Evolutionary conservation across 2,888 invertebrate species (phyloP), one percentile per base, ranked within the genome.

Genomic region (Hipparchia sbordonii): DNA sequence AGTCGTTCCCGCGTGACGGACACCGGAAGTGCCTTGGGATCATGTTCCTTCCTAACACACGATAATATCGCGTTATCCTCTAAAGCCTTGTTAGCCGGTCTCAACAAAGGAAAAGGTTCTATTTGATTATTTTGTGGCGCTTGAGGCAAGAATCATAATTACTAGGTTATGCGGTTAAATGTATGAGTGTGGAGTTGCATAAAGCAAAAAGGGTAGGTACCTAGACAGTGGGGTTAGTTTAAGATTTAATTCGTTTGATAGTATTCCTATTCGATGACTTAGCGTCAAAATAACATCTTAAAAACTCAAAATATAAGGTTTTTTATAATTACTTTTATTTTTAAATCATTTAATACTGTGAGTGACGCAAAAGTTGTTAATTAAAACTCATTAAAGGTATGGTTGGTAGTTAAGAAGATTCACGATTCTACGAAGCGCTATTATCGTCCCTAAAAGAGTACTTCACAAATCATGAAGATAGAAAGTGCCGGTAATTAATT

Each of bases 1-100:
- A 92, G 92, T 90, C 88, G 88, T 92, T 91, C 85, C 91, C 89
- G 86, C 91, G 90, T 91, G 93, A 92, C 91, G 91, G 89, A 87
- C 90, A 89, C 89, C 93, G 93, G 93, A 93, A 88, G 87, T 87
- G 89, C 89, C 87, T 87, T 87, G 84, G 89, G 92, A 91, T 91
- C 91, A 88, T 83, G 88, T 91, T 90, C 86, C 91, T 89, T 88
- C 89, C 87, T 89, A 86, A 87, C 57, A 57, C 57, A 57, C 57
- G 13, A 57, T 23, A 57, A 57, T 88, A 61, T 69, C 61, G 52
- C 51, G 60, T 59, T 68, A 68, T 48, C 59, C 68, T 59, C 45
- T 46, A 48, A 67, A 67, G 67, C 56, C 13, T 57, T 67, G 39
- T 57, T 10, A 56, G 39, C 56, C 54, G 13, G n/a, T 67, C 12